These are phyloP conservation scores for Trachops cirrhosus DNA, from an alignment of 2,797 vertebrate genomes.

Conservation along the genomic window DNA sequence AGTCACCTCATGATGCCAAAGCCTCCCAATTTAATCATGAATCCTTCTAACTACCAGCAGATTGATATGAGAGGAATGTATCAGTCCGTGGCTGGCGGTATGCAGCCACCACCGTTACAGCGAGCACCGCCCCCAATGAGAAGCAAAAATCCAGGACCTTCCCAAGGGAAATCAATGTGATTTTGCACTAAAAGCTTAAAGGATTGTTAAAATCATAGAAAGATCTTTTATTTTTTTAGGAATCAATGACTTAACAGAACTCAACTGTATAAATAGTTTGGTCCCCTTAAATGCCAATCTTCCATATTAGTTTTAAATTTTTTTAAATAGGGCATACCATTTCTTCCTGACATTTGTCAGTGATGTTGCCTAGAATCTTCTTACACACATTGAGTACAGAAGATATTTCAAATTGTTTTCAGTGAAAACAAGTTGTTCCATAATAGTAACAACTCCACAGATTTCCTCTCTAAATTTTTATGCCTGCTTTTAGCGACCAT, in stretches of 20 bases:
- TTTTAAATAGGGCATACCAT: constrained; percentile 78
- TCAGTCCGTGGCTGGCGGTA: constrained; percentile 88
- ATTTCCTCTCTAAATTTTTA: constrained; percentile 84
- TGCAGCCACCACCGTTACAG: constrained; percentile 88
- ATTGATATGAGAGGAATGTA: constrained; percentile 97
- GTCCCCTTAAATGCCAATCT: constrained; percentile 82
- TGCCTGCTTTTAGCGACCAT: constrained; percentile 79
- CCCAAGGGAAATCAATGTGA: constrained; percentile 93
- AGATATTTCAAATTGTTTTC: constrained; percentile 88
- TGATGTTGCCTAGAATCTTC: constrained; percentile 86
- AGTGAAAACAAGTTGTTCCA: constrained; percentile 87
- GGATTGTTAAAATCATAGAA: constrained; percentile 86
- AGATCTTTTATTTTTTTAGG: constrained; percentile 88
- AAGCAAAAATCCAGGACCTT: constrained; percentile 95
- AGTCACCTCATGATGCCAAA: constrained; percentile 92
- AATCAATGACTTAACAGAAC: constrained; percentile 89
- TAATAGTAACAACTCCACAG: constrained; percentile 82
- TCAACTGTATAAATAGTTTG: constrained; percentile 86
- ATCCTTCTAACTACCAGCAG: constrained; percentile 87
- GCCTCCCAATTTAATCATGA: constrained; percentile 85
- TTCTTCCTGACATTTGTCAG: constrained; percentile 81
- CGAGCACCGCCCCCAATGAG: constrained; percentile 88
- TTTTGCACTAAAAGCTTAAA: constrained; percentile 87
- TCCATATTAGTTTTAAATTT: constrained; percentile 82
- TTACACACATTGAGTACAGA: constrained; percentile 85